These are phyloP conservation scores for Drosophila sp. DNA, from an alignment of 1,140 invertebrate genomes.

Conservation along the genomic window DNA sequence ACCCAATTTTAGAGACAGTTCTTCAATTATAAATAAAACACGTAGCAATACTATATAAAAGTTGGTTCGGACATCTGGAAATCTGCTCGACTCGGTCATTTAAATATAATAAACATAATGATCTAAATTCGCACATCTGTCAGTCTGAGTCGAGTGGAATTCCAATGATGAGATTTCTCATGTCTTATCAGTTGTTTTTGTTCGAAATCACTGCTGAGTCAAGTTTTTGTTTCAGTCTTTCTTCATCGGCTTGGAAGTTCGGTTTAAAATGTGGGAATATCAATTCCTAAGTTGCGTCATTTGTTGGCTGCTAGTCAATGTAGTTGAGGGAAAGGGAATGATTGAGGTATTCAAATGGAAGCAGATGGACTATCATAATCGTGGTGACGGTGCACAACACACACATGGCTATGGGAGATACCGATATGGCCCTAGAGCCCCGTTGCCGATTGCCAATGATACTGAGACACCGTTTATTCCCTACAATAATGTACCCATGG, in stretches of 20 bases:
- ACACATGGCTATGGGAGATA: neutral
- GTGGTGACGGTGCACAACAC: constrained; percentile 38
- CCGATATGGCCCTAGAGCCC: constrained; percentile 16
- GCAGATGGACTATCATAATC: constrained; percentile 82
- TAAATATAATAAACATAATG: no score
- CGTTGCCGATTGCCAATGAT: constrained; percentile 23
- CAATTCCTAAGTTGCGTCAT: constrained; percentile 31
- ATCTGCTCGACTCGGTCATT: no score
- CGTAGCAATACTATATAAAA: no score
- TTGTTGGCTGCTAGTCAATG: constrained; percentile 19
- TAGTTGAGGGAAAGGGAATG: constrained; percentile 57
- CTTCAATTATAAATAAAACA: no score
- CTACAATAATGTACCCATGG: constrained; percentile 89
- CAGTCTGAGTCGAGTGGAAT: neutral
- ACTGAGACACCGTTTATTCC: constrained; percentile 56
- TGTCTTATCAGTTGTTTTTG: constrained; percentile 40
- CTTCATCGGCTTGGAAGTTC: constrained; percentile 5
- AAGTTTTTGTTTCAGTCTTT: constrained; percentile 28
- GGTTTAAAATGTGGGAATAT: constrained; percentile 6
- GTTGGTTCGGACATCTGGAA: no score
- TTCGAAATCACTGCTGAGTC: neutral
- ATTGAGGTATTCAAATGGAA: constrained; percentile 83
- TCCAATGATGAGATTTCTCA: neutral
- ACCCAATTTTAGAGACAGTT: no score
- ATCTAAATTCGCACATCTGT: no score